Evolutionary conservation across 1,140 invertebrate species (phyloP), one percentile per base, ranked within the genome.

Genomic region (Scaptomyza montana): DNA sequence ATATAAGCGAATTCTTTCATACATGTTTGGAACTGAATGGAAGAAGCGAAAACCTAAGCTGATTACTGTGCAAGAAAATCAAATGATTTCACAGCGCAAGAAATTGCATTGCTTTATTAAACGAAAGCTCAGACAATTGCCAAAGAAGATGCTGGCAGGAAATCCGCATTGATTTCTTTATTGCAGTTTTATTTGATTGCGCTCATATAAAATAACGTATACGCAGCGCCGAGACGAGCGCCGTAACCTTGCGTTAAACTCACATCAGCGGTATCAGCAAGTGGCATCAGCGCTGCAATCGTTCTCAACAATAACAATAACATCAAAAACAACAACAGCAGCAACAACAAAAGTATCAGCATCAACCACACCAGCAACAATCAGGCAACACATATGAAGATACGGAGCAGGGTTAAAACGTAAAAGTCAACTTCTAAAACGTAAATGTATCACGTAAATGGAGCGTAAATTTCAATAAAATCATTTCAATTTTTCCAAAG

Each of bases 381-480:
- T 86, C 75, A 76, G 43, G 62, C 74, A 86, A 74, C 77, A 85
- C 81, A 85, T 84, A 85, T 28, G 60, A 45, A 45, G 39, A 28
- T 36, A 51, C 50, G 61, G 50, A 39, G 12, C n/a, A 33, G n/a
- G 45, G 12, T n/a, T 43, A n/a, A 45, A 8, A 45, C 30, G 53
- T 25, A 39, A 65, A 62, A 1, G 33, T 55, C 13, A 60, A 56
- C 71, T 74, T 84, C 79, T 89, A 89, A 89, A 89, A 84, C 84
- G 79, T 89, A 89, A 89, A 89, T 89, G 84, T 89, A 85, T 89
- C 84, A 89, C 84, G 84, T 89, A 89, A 89, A 89, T 89, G 84
- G 84, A 89, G 84, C 84, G 84, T 89, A 89, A 89, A 89, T 89
- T 89, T 89, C 84, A 89, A 89, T 89, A 89, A 89, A 89, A 89